Evolutionary conservation across 2,797 vertebrate genomes (phyloP), one percentile per base, ranked within the genome.

Genomic region (Setipinna tenuifilis): DNA sequence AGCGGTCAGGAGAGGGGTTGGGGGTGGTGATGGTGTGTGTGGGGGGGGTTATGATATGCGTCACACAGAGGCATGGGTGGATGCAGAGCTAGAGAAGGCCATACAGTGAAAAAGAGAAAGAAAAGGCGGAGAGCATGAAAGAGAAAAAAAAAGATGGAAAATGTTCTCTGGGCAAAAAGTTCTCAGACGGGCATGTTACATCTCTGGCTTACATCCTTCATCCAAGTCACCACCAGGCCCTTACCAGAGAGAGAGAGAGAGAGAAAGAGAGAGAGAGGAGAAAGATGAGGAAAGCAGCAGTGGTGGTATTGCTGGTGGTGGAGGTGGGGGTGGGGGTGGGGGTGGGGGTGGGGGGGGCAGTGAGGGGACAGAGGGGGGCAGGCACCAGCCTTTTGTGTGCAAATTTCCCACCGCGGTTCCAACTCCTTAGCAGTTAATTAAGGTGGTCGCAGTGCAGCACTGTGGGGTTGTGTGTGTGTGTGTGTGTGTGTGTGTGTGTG

Each of bases 381-480:
- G 95, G 95, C 95, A 95, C 95, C 90, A 81, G 88, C 89, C 92
- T 95, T 98, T 98, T 99, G 97, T 99, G 97, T 99, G 97, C 96
- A 98, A 98, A 99, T 99, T 99, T 99, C 98, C 98, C 98, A 97
- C 96, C 94, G 88, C 86, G 90, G 91, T 87, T 85, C 93, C 94
- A 95, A 95, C 94, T 96, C 95, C 95, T 96, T 94, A 92, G 92
- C 96, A 95, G 96, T 97, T 98, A 99, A 99, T 99, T 98, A 98
- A 98, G 96, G 95, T 96, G 95, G 95, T 93, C 95, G 35, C 71
- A 78, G 71, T 44, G 71, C 2, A 75, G 31, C 31, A 16, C 31
- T 75, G 68, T 75, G 16, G 28, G 65, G 10, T 62, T 90, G 88
- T 90, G 88, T 92, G 94, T 95, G 61, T 90, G 61, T 19, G 61